A percentile compares a stretch with the other conserved stretches of the same genome.
Evolutionary conservation across 2,888 invertebrate species (phyloP).

Genomic region (Penaeus monodon): DNA sequence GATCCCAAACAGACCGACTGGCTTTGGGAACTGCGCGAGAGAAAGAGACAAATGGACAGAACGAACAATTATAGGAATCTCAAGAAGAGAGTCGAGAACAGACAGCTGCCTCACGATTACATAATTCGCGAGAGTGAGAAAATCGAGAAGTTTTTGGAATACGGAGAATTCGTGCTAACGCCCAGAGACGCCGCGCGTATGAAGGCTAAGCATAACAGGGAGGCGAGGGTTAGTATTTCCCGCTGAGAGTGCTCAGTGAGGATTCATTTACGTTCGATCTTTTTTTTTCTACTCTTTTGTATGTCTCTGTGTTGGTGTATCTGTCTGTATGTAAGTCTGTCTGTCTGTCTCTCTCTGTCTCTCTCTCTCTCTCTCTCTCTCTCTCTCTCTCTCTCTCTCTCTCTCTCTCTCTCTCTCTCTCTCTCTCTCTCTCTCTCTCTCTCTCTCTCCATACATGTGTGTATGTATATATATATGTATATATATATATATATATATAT

Average conservation of each 20-base stretch:
- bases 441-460: neutral
- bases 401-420: no score
- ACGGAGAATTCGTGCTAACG: conserved; percentile 65
- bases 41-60: conserved; percentile 83
- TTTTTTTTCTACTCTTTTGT: no score
- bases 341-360: no score
- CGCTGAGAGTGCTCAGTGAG: no score
- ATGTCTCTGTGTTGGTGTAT: no score
- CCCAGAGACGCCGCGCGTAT: conserved; percentile 60
- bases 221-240: conserved; percentile 62
- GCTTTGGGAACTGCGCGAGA: conserved; percentile 87
- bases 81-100: conserved; percentile 34
- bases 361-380: no score
- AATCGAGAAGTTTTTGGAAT: conserved; percentile 65
- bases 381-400: no score
- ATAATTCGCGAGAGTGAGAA: conserved; percentile 56
- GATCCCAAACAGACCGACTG: conserved; percentile 92
- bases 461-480: neutral
- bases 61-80: conserved; percentile 65
- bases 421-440: no score
- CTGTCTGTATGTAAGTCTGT: no score
- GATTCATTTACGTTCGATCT: no score
- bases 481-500: no score
- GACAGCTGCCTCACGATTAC: neutral
- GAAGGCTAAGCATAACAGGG: conserved; percentile 58